Percentiles rank a stretch among this genome's conserved stretches.
Conservation (phyloP, 2,888 invertebrate genomes). For the Leptopilina drosophilae region DNA sequence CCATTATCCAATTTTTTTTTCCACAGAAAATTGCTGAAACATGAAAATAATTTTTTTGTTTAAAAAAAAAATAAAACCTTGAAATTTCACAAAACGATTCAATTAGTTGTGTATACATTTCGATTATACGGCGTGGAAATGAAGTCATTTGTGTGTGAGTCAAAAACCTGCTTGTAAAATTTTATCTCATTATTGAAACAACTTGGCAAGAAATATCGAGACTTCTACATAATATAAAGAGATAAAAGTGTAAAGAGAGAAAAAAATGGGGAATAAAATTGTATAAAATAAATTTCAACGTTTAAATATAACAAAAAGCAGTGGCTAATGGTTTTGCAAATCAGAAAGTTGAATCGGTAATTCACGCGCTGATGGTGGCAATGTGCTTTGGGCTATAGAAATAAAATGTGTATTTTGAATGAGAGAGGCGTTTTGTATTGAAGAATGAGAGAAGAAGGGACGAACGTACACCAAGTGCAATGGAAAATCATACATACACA, state of each 20-base stretch:
- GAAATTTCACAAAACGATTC: not conserved
- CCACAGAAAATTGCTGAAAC: too few species aligned
- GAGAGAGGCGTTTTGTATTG: slow-evolving; percentile 31
- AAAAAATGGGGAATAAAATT: not conserved
- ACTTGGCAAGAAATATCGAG: not conserved
- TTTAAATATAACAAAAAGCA: slow-evolving; percentile 14
- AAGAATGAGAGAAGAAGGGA: slow-evolving; percentile 29
- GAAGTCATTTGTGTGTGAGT: not conserved
- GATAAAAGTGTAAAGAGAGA: not conserved
- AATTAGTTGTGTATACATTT: not conserved
- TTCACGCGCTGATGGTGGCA: slow-evolving; percentile 35
- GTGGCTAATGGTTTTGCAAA: slow-evolving; percentile 40
- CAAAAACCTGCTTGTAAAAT: slow-evolving; percentile 10
- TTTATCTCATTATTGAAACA: not conserved
- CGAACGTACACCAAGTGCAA: slow-evolving; percentile 1
- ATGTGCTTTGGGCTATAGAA: slow-evolving; percentile 33
- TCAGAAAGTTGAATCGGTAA: slow-evolving; percentile 37
- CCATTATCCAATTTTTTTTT: not conserved
- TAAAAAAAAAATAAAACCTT: too few species aligned
- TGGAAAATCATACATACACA: not conserved
- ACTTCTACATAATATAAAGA: not conserved
- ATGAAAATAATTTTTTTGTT: too few species aligned
- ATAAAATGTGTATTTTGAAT: slow-evolving; percentile 16
- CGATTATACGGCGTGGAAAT: not conserved
- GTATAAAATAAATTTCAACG: slow-evolving; percentile 19